Conservation (phyloP, 2,797 vertebrate genomes). For the Mormyrus proboscirostris region DNA sequence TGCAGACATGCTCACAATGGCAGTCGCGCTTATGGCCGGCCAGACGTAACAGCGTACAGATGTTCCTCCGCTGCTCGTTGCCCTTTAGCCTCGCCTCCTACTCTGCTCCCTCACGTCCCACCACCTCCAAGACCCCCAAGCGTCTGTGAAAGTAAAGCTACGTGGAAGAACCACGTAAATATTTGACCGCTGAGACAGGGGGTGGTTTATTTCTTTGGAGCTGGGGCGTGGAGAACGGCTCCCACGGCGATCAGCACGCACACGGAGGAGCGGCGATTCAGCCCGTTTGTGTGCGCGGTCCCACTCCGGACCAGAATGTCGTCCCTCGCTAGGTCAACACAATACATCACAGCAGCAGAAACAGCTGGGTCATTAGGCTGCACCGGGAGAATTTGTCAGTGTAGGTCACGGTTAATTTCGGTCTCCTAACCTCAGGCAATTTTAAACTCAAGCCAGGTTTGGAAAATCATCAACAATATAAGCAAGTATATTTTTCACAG, state of each 20-base stretch:
- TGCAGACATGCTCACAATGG: too few species aligned
- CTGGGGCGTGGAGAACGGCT: background rate
- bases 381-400: background rate
- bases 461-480: background rate
- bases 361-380: slow-evolving; percentile 6
- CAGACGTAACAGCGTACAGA: background rate
- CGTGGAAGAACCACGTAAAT: background rate
- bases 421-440: background rate
- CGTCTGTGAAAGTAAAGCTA: background rate
- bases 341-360: background rate
- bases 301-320: background rate
- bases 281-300: background rate
- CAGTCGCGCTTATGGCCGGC: background rate
- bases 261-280: background rate
- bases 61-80: background rate
- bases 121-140: background rate
- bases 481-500: background rate
- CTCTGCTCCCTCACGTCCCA: background rate
- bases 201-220: slow-evolving; percentile 8
- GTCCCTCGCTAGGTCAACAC: background rate
- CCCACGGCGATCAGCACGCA: background rate
- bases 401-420: background rate
- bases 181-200: background rate
- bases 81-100: background rate
- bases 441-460: background rate